A percentile compares a stretch with the other conserved stretches of the same genome.
Evolutionary conservation across 2,888 invertebrate species (phyloP).

Genomic region (Epiblema foenella): DNA sequence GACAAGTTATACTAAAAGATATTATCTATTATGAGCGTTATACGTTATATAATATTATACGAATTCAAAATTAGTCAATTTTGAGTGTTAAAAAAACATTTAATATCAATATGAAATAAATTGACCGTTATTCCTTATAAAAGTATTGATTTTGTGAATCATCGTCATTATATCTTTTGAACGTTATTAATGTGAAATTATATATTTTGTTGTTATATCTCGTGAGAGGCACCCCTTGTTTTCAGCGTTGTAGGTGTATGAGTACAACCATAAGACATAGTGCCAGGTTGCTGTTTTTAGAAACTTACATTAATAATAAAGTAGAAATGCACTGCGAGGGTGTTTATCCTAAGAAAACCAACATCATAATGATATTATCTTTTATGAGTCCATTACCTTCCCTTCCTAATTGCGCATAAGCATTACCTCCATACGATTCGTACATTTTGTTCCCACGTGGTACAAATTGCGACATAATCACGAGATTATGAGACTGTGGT

Average conservation of each 20-base stretch:
- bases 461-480: constrained; percentile 55
- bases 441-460: constrained; percentile 49
- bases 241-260: neutral
- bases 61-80: too few relatives aligned
- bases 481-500: constrained; percentile 49
- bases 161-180: too few relatives aligned
- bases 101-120: too few relatives aligned
- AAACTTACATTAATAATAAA: neutral
- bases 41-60: too few relatives aligned
- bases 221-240: too few relatives aligned
- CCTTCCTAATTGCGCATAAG: constrained; percentile 26
- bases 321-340: neutral
- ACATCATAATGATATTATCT: constrained; percentile 26
- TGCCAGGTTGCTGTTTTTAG: neutral
- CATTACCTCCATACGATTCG: constrained; percentile 21
- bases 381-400: constrained; percentile 28
- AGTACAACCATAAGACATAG: neutral
- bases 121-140: too few relatives aligned
- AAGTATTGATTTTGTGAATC: too few relatives aligned
- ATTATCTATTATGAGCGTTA: too few relatives aligned
- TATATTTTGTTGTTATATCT: too few relatives aligned
- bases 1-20: too few relatives aligned
- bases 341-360: constrained; percentile 2
- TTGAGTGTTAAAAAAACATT: too few relatives aligned
- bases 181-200: too few relatives aligned